These are phyloP conservation scores for Myrmecobius fasciatus DNA, from an alignment of 2,113 vertebrate genomes.

Conservation along the genomic window DNA sequence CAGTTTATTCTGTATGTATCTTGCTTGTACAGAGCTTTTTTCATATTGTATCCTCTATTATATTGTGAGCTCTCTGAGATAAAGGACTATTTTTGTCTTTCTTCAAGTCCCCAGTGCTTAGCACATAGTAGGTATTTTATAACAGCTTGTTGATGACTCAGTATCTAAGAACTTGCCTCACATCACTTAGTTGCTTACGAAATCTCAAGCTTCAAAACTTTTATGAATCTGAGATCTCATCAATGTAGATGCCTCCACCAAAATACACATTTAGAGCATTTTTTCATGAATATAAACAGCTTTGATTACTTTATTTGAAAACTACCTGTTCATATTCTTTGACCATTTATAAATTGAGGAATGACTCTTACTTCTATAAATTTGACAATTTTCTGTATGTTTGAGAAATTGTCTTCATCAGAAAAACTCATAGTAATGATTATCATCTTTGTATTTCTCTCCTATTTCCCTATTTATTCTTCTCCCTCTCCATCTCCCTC, in stretches of 20 bases:
- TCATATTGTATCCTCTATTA: background rate
- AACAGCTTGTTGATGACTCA: background rate
- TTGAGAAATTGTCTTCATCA: too few relatives aligned
- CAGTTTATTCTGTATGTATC: background rate
- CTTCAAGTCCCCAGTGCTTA: background rate
- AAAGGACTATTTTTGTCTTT: background rate
- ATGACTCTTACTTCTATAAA: too few relatives aligned
- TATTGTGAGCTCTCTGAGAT: background rate
- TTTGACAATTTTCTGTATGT: too few relatives aligned
- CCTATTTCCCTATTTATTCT: too few relatives aligned
- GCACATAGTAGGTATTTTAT: background rate
- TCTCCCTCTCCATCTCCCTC: too few relatives aligned
- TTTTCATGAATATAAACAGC: too few relatives aligned
- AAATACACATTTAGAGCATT: too few relatives aligned
- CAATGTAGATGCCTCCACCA: background rate
- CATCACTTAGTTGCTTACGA: conserved; percentile 45
- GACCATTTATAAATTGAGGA: too few relatives aligned
- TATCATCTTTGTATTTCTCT: too few relatives aligned
- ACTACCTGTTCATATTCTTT: too few relatives aligned
- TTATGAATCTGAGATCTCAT: background rate
- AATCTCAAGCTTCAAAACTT: conserved; percentile 53
- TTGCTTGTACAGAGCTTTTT: background rate
- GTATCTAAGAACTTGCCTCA: conserved; percentile 33
- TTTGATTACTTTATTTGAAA: too few relatives aligned
- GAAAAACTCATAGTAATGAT: too few relatives aligned